Conservation (phyloP, 2,888 invertebrate genomes). For the Aphidoletes aphidimyza region DNA sequence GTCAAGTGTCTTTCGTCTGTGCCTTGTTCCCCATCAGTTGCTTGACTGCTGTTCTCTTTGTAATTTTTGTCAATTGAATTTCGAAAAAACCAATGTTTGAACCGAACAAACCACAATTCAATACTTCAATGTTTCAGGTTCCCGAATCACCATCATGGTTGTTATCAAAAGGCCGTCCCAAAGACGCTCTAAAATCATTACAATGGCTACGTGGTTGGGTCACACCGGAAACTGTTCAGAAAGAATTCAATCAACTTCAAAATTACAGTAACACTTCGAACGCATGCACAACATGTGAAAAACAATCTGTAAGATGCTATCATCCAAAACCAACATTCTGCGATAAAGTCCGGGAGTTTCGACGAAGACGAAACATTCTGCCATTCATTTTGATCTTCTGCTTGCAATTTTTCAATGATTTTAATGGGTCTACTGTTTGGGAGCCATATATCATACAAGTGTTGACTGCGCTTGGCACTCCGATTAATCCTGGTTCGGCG, state of each 20-base stretch:
- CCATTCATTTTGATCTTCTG: conserved; percentile 69
- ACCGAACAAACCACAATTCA: no score
- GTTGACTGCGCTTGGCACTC: conserved; percentile 65
- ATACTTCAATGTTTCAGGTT: no score
- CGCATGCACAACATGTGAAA: conserved; percentile 58
- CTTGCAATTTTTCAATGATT: conserved; percentile 69
- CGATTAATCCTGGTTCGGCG: conserved; percentile 65
- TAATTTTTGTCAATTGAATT: no score
- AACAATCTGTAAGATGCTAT: neutral
- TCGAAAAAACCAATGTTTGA: no score
- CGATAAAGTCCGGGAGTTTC: conserved; percentile 63
- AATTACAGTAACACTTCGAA: conserved; percentile 58
- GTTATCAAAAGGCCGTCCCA: conserved; percentile 69
- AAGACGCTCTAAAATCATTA: conserved; percentile 69
- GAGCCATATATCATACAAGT: conserved; percentile 71
- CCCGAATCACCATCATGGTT: conserved; percentile 73
- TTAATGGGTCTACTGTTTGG: conserved; percentile 67
- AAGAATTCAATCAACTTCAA: conserved; percentile 58
- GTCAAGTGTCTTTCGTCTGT: conserved; percentile 69
- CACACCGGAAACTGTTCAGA: conserved; percentile 57
- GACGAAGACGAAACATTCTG: conserved; percentile 69
- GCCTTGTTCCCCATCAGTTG: conserved; percentile 68
- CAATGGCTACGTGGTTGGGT: conserved; percentile 68
- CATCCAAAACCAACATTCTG: conserved; percentile 60
- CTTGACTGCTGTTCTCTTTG: conserved; percentile 66